Evolutionary conservation across 2,888 invertebrate genomes (phyloP).

Genomic region (Apodemia mormo): DNA sequence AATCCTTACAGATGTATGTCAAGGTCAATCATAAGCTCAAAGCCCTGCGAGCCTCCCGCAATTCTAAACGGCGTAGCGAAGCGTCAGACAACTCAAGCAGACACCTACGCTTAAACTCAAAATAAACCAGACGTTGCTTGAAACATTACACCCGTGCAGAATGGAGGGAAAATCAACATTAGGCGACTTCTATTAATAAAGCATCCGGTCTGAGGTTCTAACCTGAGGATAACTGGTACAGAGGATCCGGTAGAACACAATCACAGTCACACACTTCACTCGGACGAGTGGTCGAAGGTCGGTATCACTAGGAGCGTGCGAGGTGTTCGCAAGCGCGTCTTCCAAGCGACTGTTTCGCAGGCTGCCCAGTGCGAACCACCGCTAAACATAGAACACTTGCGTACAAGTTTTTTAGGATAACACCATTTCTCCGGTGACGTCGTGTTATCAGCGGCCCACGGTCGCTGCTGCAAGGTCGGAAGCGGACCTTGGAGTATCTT

Average conservation of each 20-base stretch:
- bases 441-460: constrained; percentile 49
- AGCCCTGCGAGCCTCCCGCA: constrained; percentile 35
- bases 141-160: constrained; percentile 66
- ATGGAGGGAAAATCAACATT: constrained; percentile 37
- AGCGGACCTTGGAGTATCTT: constrained; percentile 60
- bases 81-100: constrained; percentile 34
- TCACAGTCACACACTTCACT: constrained; percentile 79
- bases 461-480: constrained; percentile 62
- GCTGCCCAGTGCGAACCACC: constrained; percentile 50
- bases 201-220: neutral
- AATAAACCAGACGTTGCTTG: constrained; percentile 72
- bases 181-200: constrained; percentile 34
- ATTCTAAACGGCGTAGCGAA: constrained; percentile 41
- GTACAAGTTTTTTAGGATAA: constrained; percentile 52
- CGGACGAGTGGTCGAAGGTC: constrained; percentile 74
- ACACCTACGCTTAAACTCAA: constrained; percentile 66
- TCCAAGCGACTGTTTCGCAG: constrained; percentile 70
- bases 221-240: constrained; percentile 16
- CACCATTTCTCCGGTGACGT: constrained; percentile 61
- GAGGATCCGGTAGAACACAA: constrained; percentile 57
- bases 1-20: constrained; percentile 48
- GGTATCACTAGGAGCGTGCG: constrained; percentile 70
- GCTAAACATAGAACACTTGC: constrained; percentile 66
- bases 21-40: constrained; percentile 60
- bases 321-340: constrained; percentile 75